These are phyloP conservation scores for Neogale vison DNA, from an alignment of 2,113 vertebrate species.

Conservation along the genomic window DNA sequence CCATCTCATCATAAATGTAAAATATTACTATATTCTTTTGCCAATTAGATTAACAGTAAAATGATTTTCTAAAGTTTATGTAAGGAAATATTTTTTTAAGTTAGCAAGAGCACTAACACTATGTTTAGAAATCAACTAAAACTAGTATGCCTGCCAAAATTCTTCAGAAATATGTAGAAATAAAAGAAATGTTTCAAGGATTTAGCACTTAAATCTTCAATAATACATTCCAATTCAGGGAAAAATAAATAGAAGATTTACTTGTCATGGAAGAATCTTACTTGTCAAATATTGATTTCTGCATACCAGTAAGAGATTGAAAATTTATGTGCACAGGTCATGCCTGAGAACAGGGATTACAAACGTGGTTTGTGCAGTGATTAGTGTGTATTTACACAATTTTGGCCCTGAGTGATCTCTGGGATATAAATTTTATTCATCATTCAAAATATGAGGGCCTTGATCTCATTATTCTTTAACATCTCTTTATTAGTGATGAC, in stretches of 20 bases:
- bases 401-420: not conserved
- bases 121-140: not conserved
- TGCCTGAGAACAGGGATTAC: not conserved
- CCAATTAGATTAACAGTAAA: conserved; percentile 15
- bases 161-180: not conserved
- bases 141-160: not conserved
- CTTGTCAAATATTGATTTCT: not conserved
- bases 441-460: not conserved
- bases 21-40: conserved; percentile 43
- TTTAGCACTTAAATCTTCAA: not conserved
- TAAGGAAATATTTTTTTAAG: conserved; percentile 31
- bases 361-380: not conserved
- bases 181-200: not conserved
- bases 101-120: not conserved
- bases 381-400: not conserved
- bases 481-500: not conserved
- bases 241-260: not conserved
- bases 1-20: conserved; percentile 27
- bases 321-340: not conserved
- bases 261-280: not conserved
- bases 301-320: not conserved
- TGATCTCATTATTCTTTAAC: not conserved
- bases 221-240: not conserved
- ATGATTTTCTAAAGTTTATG: not conserved
- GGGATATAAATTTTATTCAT: not conserved